Evolutionary conservation across 1,140 invertebrate genomes (phyloP).

Genomic region (Bemisia tabaci): DNA sequence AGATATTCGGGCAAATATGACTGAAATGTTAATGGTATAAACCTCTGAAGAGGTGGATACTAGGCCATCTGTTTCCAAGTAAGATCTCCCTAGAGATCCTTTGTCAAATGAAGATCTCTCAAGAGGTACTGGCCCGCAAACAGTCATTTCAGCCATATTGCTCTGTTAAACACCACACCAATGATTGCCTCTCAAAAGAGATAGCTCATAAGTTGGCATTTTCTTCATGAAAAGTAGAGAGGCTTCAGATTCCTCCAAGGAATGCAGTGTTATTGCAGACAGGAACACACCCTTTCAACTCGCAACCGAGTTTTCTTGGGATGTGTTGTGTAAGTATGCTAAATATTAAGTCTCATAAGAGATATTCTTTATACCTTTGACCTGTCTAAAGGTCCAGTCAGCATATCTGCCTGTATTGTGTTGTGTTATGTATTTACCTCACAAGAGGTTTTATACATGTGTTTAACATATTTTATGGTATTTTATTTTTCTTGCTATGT

Average conservation of each 20-base stretch:
- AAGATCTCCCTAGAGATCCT: not conserved
- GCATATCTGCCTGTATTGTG: not conserved
- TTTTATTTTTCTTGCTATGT: not conserved
- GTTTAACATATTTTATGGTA: not conserved
- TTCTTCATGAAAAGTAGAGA: no score
- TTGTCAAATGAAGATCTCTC: not conserved
- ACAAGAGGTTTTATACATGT: not conserved
- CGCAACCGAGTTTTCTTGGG: no score
- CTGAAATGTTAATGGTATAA: not conserved
- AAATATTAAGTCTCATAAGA: not conserved
- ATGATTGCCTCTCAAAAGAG: not conserved
- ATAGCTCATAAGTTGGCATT: no score
- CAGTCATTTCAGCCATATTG: not conserved
- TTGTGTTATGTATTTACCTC: not conserved
- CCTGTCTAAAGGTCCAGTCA: not conserved
- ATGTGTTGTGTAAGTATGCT: no score
- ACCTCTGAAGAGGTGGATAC: not conserved
- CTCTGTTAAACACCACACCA: not conserved
- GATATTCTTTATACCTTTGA: not conserved
- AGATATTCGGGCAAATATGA: not conserved
- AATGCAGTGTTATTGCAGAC: no score
- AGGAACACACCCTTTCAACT: no score
- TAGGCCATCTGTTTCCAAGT: not conserved
- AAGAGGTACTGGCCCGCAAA: not conserved
- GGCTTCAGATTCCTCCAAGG: no score